Percentiles rank a stretch among this genome's conserved stretches.
phyloP scores from a whole-genome alignment of 2,888 invertebrate genomes.

The Phrixothrix hirtus region DNA sequence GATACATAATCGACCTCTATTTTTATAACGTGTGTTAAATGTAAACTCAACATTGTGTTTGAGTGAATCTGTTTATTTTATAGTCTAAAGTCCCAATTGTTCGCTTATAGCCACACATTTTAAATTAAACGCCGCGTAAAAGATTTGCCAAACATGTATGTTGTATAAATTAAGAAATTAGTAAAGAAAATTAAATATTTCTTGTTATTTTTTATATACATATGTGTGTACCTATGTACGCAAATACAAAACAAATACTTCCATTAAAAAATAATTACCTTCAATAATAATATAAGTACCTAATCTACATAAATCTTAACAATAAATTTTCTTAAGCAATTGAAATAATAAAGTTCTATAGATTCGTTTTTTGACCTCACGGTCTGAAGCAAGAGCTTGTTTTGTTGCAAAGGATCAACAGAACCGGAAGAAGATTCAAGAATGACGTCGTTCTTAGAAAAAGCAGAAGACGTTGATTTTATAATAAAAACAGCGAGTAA shows the following conservation, averaged over 20 bases:
- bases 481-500: slow-evolving; percentile 54
- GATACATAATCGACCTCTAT: too few relatives aligned
- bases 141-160: too few relatives aligned
- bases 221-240: too few relatives aligned
- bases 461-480: slow-evolving; percentile 52
- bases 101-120: too few relatives aligned
- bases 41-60: too few relatives aligned
- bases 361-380: slow-evolving; percentile 21
- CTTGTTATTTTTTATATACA: too few relatives aligned
- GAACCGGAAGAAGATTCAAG: slow-evolving; percentile 21
- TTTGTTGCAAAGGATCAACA: slow-evolving; percentile 19
- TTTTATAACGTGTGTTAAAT: too few relatives aligned
- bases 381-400: slow-evolving; percentile 12
- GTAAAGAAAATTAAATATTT: too few relatives aligned
- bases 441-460: slow-evolving; percentile 45
- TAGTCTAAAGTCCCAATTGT: too few relatives aligned
- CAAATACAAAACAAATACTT: too few relatives aligned
- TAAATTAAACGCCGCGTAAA: too few relatives aligned
- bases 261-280: not conserved
- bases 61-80: too few relatives aligned
- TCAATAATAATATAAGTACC: not conserved
- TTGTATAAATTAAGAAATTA: not conserved
- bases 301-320: not conserved
- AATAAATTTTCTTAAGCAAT: not conserved
- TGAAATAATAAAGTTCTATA: not conserved